A percentile compares a stretch with the other conserved stretches of the same genome.
Conservation (phyloP, 1,140 invertebrate species). For the Drosophila mayri region DNA sequence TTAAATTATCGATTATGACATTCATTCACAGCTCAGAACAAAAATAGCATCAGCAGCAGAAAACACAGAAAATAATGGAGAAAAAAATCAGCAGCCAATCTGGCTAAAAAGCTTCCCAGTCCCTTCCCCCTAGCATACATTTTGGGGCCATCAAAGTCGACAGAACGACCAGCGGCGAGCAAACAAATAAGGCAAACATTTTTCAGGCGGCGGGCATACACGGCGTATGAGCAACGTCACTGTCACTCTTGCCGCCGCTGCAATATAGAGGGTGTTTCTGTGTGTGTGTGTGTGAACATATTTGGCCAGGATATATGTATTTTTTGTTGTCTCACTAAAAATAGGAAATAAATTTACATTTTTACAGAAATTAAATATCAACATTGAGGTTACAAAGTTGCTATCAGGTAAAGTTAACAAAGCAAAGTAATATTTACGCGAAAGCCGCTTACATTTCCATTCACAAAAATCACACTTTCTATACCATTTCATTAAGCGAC, state of each 20-base stretch:
- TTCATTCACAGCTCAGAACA: constrained; percentile 73
- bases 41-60: constrained; percentile 70
- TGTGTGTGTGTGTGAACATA: background rate
- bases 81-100: constrained; percentile 52
- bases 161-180: constrained; percentile 58
- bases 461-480: background rate
- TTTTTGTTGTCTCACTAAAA: background rate
- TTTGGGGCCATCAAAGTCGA: constrained; percentile 63
- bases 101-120: constrained; percentile 30
- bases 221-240: constrained; percentile 41
- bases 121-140: constrained; percentile 14
- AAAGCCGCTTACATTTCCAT: background rate
- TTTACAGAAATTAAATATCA: background rate
- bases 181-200: constrained; percentile 57
- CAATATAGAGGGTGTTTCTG: background rate
- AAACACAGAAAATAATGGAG: background rate
- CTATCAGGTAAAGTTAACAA: background rate
- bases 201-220: constrained; percentile 30
- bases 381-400: background rate
- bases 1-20: constrained; percentile 83
- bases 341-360: background rate
- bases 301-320: background rate
- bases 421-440: background rate
- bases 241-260: constrained; percentile 6
- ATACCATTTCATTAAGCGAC: background rate